These are phyloP conservation scores for Drosophila burlai DNA, from an alignment of 1,140 invertebrate genomes.

Conservation along the genomic window DNA sequence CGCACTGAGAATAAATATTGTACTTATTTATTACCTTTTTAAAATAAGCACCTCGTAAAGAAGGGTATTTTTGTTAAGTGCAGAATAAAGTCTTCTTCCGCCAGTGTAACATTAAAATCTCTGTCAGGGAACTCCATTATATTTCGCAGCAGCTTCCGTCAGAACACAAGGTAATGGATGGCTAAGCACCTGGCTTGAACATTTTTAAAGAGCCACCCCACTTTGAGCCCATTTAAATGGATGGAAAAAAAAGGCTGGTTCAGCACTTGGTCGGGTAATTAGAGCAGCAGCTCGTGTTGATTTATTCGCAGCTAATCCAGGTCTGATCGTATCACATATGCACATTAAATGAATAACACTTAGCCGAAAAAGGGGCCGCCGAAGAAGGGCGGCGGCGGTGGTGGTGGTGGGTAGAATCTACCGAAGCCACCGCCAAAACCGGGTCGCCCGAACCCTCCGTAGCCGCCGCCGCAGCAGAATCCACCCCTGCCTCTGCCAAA, in stretches of 20 bases:
- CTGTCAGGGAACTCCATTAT: slow-evolving; percentile 5
- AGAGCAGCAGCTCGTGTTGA: slow-evolving; percentile 50
- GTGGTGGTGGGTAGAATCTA: slow-evolving; percentile 46
- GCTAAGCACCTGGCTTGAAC: slow-evolving; percentile 12
- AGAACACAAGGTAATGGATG: slow-evolving; percentile 6
- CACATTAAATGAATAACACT: slow-evolving; percentile 50
- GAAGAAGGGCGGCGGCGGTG: slow-evolving; percentile 47
- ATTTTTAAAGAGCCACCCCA: slow-evolving; percentile 6
- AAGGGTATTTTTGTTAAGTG: neutral
- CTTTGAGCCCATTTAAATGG: slow-evolving; percentile 3
- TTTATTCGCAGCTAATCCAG: slow-evolving; percentile 48
- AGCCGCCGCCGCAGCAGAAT: slow-evolving; percentile 12
- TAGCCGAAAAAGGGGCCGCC: slow-evolving; percentile 53
- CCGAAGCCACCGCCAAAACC: slow-evolving; percentile 32
- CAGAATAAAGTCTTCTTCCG: neutral
- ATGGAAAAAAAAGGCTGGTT: slow-evolving; percentile 20
- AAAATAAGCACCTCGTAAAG: neutral
- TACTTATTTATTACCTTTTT: neutral
- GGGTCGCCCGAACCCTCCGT: slow-evolving; percentile 14
- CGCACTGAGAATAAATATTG: neutral
- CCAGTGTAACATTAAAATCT: slow-evolving; percentile 8
- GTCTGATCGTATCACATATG: slow-evolving; percentile 56
- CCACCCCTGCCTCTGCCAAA: slow-evolving; percentile 29
- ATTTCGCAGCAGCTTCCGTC: slow-evolving; percentile 14
- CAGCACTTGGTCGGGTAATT: slow-evolving; percentile 49